Percentiles rank a stretch among this genome's conserved stretches.
Conservation (phyloP, 2,113 vertebrate species). For the Varanus komodoensis region DNA sequence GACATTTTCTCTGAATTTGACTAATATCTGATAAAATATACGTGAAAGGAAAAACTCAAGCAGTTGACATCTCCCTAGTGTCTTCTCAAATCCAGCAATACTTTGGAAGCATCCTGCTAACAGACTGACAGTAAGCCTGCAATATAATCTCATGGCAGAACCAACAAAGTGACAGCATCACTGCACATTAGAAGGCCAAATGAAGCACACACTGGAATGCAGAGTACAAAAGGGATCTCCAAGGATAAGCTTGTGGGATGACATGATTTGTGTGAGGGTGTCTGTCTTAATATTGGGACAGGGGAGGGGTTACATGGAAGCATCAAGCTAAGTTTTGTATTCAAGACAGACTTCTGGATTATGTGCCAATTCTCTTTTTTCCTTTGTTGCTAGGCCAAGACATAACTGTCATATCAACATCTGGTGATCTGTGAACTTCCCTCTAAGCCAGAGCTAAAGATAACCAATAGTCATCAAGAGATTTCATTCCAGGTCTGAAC, state of each 20-base stretch:
- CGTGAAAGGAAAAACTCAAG: neutral
- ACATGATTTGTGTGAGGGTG: neutral
- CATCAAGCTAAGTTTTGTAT: neutral
- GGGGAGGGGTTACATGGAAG: neutral
- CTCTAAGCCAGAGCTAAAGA: neutral
- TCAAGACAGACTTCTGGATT: neutral
- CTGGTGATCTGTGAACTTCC: neutral
- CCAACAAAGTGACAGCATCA: constrained; percentile 10
- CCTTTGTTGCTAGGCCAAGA: neutral
- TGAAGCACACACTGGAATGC: constrained; percentile 10
- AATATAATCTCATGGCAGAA: constrained; percentile 33
- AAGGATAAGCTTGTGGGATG: neutral
- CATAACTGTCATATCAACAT: neutral
- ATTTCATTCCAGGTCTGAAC: neutral
- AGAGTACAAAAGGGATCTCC: constrained; percentile 10
- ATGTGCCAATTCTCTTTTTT: neutral
- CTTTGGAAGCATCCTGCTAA: constrained; percentile 15
- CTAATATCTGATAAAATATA: constrained; percentile 28
- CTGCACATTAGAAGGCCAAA: constrained; percentile 39
- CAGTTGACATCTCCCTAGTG: neutral
- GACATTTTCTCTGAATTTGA: constrained; percentile 2
- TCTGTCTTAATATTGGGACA: neutral
- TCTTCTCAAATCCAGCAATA: neutral
- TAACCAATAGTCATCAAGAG: neutral
- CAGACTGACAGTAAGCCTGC: neutral